Percentiles rank a stretch among this genome's conserved stretches.
Conservation (phyloP, 2,797 vertebrate species). For the Macrochelys suwanniensis region DNA sequence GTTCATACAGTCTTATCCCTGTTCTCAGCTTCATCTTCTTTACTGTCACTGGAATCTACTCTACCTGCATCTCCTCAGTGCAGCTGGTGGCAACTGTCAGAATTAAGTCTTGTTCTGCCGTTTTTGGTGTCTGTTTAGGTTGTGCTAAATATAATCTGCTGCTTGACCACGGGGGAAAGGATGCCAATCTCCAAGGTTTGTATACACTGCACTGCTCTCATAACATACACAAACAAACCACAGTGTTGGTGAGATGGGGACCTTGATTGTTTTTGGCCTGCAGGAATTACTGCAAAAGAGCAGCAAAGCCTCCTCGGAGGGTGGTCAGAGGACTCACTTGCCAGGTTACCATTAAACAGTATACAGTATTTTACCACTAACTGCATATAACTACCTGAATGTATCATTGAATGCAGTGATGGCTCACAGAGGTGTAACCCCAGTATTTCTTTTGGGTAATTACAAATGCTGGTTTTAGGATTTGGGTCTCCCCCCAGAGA, state of each 20-base stretch:
- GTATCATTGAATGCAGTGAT: background rate
- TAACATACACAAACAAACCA: background rate
- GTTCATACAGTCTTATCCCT: conserved; percentile 13
- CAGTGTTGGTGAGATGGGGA: background rate
- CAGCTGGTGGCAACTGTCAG: conserved; percentile 67
- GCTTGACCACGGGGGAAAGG: conserved; percentile 30
- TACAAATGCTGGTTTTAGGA: background rate
- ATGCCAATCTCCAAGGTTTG: conserved; percentile 38
- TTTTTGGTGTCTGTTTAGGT: conserved; percentile 62
- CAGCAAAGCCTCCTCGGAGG: background rate
- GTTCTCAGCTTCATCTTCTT: conserved; percentile 58
- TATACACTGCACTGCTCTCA: conserved; percentile 6
- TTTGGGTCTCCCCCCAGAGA: background rate
- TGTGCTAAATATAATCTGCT: conserved; percentile 61
- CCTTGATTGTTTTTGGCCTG: background rate
- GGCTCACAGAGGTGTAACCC: background rate
- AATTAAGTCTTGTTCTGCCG: conserved; percentile 32
- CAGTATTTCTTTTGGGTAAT: background rate
- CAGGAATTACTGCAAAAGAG: background rate
- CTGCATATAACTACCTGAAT: background rate
- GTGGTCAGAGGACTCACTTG: background rate
- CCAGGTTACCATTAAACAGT: background rate
- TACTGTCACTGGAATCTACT: conserved; percentile 35
- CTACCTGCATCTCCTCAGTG: conserved; percentile 48
- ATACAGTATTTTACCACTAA: background rate